Base-by-base conservation (phyloP, 2,113 vertebrate species). In the Xiphophorus couchianus region DNA sequence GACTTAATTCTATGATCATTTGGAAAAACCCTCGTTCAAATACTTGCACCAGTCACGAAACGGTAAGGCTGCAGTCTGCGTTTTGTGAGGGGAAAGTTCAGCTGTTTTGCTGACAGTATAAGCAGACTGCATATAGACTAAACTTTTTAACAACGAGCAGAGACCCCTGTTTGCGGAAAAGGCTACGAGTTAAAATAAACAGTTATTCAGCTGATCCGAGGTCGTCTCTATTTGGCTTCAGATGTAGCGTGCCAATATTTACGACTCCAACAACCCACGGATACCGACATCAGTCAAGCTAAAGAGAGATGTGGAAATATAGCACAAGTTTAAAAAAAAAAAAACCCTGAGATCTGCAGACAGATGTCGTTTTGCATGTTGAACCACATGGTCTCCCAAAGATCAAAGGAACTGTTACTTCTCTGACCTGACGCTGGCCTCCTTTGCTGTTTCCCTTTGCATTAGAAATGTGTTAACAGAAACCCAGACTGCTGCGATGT, bases 171-270 rank as follows among this genome's bases (percentile, higher is more conserved):
- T 86, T 86, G 76, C 73, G 42, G 71, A 72, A 72, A 76, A 61
- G 71, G 72, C 78, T 72, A 66, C 75, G 66, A 68, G 83, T 90
- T 92, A 90, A 91, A 88, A 84, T 80, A 91, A 92, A 91, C 65
- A 81, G 81, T 68, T 22, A 69, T 68, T 1, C n/a, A 78, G 42
- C 62, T 61, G 48, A 74, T 82, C 82, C 88, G 78, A 90, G 88
- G 89, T 84, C 51, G 30, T 14, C 63, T 73, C 76, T 73, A 73
- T 14, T 65, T 4, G 64, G 63, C 65, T 80, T 69, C 69, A 17
- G 72, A 78, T 76, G 80, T 17, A 19, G 31, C 62, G 2, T n/a
- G 70, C 72, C 27, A 69, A 51, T 14, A 10, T 25, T 75, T 39
- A 37, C 48, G 54, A 62, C 63, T 44, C 31, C 37, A 7, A 44